Evolutionary conservation across 2,113 vertebrate species (phyloP).

Genomic region (Sialia sialis): DNA sequence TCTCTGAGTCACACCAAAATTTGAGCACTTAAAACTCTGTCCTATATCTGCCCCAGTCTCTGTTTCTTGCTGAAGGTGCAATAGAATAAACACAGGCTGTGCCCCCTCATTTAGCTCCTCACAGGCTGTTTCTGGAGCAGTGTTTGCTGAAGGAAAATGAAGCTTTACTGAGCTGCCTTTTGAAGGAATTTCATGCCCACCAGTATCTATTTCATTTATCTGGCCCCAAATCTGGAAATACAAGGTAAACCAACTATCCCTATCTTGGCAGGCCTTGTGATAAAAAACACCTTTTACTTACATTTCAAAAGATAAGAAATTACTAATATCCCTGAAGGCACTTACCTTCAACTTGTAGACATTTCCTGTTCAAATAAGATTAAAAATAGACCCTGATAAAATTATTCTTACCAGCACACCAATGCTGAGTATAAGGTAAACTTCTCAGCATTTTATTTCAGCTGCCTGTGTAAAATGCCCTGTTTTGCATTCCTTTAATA

Average conservation of each 20-base stretch:
- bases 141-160: neutral
- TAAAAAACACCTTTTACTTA: neutral
- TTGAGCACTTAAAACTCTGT: neutral
- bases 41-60: neutral
- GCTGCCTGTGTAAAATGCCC: neutral
- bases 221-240: neutral
- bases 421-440: neutral
- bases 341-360: neutral
- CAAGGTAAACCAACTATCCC: neutral
- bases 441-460: neutral
- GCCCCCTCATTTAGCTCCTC: neutral
- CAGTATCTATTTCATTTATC: neutral
- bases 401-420: neutral
- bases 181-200: neutral
- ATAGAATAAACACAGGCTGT: neutral
- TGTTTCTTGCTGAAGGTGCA: no score
- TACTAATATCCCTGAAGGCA: neutral
- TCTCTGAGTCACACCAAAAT: neutral
- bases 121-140: neutral
- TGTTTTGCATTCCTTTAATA: neutral
- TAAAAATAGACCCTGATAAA: neutral
- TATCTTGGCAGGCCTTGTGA: neutral
- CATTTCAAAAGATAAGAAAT: slow-evolving; percentile 33
- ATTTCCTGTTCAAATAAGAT: slow-evolving; percentile 9
- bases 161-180: neutral